These are phyloP conservation scores for Anas platyrhynchos DNA, from an alignment of 2,113 vertebrate species.

Conservation along the genomic window DNA sequence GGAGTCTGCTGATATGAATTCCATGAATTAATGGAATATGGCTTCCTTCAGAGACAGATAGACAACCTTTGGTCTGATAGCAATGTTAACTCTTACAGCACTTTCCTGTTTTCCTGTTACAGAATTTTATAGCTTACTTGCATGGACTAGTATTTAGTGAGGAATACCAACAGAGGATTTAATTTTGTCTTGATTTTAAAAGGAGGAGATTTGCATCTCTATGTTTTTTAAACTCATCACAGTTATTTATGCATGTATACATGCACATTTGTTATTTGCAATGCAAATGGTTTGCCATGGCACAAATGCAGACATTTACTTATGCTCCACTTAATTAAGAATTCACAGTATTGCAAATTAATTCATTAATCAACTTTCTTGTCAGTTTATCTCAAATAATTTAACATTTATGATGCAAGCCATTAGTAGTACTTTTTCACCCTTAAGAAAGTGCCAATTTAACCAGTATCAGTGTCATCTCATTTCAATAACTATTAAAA, in stretches of 20 bases:
- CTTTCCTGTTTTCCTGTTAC: neutral
- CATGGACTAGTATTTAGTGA: neutral
- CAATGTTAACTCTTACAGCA: neutral
- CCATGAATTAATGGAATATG: accelerated
- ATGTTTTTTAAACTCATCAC: neutral
- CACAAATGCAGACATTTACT: neutral
- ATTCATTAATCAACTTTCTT: neutral
- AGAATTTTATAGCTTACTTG: neutral
- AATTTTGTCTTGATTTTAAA: neutral
- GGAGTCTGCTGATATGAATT: neutral
- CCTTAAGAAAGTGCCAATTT: neutral
- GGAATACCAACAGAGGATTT: neutral
- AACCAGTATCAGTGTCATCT: neutral
- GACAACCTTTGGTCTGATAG: neutral
- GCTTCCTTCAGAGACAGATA: neutral
- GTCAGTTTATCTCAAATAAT: neutral
- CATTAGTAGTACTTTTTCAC: neutral
- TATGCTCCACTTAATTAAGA: neutral
- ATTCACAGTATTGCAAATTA: slow-evolving; percentile 5
- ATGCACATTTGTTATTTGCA: neutral
- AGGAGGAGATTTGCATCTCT: neutral
- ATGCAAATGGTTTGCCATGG: neutral
- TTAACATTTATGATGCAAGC: neutral
- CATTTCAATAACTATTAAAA: neutral
- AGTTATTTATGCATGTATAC: neutral